A percentile compares a stretch with the other conserved stretches of the same genome.
Evolutionary conservation across 2,888 invertebrate genomes (phyloP).

Genomic region (Protodeltote pygarga): DNA sequence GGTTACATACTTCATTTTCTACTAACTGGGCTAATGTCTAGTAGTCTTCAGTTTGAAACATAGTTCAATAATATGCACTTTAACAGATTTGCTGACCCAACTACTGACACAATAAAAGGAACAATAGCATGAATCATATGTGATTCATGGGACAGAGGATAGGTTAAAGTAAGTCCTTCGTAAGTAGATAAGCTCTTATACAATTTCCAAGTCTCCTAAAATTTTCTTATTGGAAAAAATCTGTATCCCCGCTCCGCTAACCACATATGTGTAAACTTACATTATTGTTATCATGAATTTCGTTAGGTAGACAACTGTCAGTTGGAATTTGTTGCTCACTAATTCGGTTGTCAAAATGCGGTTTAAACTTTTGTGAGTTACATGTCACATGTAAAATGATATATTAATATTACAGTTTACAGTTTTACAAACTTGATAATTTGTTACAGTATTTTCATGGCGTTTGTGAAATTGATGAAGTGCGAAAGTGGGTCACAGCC

Average conservation of each 20-base stretch:
- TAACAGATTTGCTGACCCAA: no score
- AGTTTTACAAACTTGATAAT: no score
- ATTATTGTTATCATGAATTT: conserved; percentile 8
- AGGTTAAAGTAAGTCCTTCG: no score
- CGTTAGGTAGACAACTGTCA: conserved; percentile 9
- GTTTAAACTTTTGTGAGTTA: conserved; percentile 4
- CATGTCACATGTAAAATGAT: conserved; percentile 6
- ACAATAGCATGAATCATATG: no score
- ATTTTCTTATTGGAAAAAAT: conserved; percentile 8
- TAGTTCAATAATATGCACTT: no score
- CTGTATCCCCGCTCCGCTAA: background rate
- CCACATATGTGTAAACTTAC: background rate
- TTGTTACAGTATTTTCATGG: conserved; percentile 32
- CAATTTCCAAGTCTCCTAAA: no score
- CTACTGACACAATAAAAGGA: no score
- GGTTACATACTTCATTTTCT: no score
- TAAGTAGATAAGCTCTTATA: no score
- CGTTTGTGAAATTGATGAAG: conserved; percentile 21
- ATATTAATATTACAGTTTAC: background rate
- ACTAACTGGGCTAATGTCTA: no score
- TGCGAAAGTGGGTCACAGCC: conserved; percentile 69
- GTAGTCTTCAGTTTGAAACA: no score
- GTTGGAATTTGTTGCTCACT: conserved; percentile 9
- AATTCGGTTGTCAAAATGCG: conserved; percentile 13
- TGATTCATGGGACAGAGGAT: no score